Evolutionary conservation across 2,888 invertebrate genomes (phyloP), one percentile per base, ranked within the genome.

Genomic region (Drosophila aldrichi): DNA sequence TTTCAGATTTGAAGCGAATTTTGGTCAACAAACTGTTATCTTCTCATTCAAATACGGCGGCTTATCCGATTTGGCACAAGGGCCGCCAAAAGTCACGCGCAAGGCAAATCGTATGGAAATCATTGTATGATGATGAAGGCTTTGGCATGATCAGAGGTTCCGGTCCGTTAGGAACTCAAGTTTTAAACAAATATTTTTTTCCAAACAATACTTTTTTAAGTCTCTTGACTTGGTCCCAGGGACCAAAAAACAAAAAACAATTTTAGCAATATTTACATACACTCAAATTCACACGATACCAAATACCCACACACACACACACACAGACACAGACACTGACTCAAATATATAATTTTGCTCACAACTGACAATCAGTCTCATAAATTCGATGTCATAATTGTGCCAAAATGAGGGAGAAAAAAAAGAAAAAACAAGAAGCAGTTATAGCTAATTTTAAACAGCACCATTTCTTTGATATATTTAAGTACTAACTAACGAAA

Each of bases 11-110:
- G 96, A 97, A 93, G 96, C 96, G 32, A 96, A 96, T 93, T 96
- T 97, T 93, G 96, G 96, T 9, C 95, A 96, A 88, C 96, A 96
- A 93, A 95, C 95, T 78, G 96, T 97, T 81, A 95, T 96, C 82
- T 95, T 97, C 91, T 95, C 95, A 77, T 97, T 97, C 93, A 95
- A 95, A 92, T 95, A 95, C 85, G 93, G 94, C 77, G 95, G 95
- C 40, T 83, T 95, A 84, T 94, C 95, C 12, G 95, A 95, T 80
- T 93, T 95, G 70, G 94, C 94, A 82, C 95, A 95, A 51, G 95
- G 95, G 36, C 95, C 95, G 84, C 95, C 95, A 66, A 94, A 95
- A 88, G 95, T 96, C 69, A 92, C 94, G 73, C 94, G 96, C 70
- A 95, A 95, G 93, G 95, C 94, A 70, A 95, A 95, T 93, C 94